Base-by-base conservation (phyloP, 2,113 vertebrate genomes). In the Cricetomys ansorgei region DNA sequence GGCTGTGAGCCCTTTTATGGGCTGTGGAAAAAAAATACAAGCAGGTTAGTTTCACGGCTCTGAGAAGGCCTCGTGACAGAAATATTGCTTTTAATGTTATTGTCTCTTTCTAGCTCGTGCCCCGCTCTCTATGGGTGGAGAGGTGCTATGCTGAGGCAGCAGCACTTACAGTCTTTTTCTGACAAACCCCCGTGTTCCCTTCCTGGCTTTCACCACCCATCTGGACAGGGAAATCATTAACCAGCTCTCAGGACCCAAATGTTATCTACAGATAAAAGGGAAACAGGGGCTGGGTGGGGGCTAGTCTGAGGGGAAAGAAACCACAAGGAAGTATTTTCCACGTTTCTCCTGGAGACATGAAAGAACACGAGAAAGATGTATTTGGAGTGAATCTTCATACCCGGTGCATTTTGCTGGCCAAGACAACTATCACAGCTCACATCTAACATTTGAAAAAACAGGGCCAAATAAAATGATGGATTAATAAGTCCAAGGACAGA, bases 381-480 rank as follows among this genome's bases (percentile, higher is more conserved):
- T 97, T 96, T 40, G 29, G 73, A 97, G 48, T 55, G 70, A 97
- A 69, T 97, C 87, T 97, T 97, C 85, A 94, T 97, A 95, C 94
- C 55, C 27, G 13, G 17, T 97, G 97, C 97, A 89, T 90, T 98
- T 85, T 96, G 92, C 90, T 89, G 96, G 92, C 79, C 81, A 97
- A 98, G 94, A 97, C 69, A 98, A 98, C 97, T 95, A 98, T 92
- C 96, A 96, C 88, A 91, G 88, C 57, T 97, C 91, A 10, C 50
- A 98, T 87, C 92, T 95, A 97, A 97, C 86, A 96, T 97, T 94
- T 98, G 96, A 98, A 98, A 98, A 64, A 93, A 53, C 85, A 67
- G 94, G 43, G 23, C 59, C 92, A 98, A 94, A 98, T 81, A 96
- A 98, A 98, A 97, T 81, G 83, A 98, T 89, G n/a, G 85, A 96